Percentiles rank a stretch among this genome's conserved stretches.
These are phyloP conservation scores for Lerema accius DNA, from an alignment of 1,140 invertebrate genomes.

Conservation along the genomic window DNA sequence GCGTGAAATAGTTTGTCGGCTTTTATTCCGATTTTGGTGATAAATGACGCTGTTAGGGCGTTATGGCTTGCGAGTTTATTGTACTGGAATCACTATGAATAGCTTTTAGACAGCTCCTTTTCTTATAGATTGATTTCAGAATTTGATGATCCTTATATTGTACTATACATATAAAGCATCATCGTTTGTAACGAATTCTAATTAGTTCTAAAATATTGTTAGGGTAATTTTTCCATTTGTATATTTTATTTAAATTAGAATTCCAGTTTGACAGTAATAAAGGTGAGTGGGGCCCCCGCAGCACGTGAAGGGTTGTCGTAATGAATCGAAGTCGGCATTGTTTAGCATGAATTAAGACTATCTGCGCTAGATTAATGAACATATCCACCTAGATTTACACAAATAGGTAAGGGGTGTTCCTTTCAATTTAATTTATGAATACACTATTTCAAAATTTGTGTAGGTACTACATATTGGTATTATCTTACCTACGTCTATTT, in stretches of 20 bases:
- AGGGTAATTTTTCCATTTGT: neutral
- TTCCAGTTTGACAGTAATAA: neutral
- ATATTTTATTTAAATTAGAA: neutral
- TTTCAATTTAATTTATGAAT: neutral
- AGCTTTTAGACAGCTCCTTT: slow-evolving; percentile 32
- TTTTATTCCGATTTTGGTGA: slow-evolving; percentile 61
- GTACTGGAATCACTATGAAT: slow-evolving; percentile 8
- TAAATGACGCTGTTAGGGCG: slow-evolving; percentile 46
- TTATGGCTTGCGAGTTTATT: slow-evolving; percentile 23
- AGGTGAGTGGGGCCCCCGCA: neutral
- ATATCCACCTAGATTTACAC: slow-evolving; percentile 49
- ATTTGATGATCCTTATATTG: neutral
- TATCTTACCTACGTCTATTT: too few relatives aligned
- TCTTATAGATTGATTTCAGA: neutral
- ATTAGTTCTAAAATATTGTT: neutral
- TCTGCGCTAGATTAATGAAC: slow-evolving; percentile 69
- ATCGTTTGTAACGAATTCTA: neutral
- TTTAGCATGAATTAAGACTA: slow-evolving; percentile 76
- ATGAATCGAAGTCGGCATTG: slow-evolving; percentile 62
- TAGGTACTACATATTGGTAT: too few relatives aligned
- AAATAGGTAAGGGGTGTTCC: slow-evolving; percentile 50
- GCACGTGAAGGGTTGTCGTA: slow-evolving; percentile 51
- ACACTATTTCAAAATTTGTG: too few relatives aligned
- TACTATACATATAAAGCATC: too few relatives aligned
- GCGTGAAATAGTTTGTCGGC: slow-evolving; percentile 56